Evolutionary conservation across 2,888 invertebrate species (phyloP).

Genomic region (Tubulanus polymorphus): DNA sequence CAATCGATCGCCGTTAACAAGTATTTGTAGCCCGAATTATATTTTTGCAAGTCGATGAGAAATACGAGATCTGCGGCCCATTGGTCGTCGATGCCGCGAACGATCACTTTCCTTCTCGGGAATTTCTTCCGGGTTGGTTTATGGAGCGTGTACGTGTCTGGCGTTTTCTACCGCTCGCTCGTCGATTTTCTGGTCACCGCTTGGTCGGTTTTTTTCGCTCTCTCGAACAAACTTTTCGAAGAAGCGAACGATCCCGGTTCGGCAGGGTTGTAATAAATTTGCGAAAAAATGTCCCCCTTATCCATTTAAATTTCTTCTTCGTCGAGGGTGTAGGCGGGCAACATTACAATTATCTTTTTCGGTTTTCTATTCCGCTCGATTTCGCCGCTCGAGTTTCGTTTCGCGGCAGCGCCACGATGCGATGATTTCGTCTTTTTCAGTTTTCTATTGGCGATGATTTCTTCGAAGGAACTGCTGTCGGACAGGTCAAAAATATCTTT

Average conservation of each 20-base stretch:
- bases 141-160: not conserved
- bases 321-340: no score
- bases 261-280: not conserved
- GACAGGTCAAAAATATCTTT: not conserved
- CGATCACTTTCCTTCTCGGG: not conserved
- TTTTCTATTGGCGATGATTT: not conserved
- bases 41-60: not conserved
- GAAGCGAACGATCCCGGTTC: not conserved
- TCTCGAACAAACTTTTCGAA: not conserved
- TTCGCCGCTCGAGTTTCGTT: no score
- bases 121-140: not conserved
- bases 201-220: not conserved
- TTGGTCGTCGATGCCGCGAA: constrained; percentile 1
- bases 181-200: not conserved
- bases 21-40: not conserved
- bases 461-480: not conserved
- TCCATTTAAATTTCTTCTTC: no score
- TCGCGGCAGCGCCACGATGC: no score
- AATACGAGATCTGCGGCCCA: not conserved
- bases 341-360: no score
- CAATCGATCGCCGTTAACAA: not conserved
- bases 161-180: not conserved
- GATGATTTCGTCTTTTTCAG: no score
- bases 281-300: not conserved
- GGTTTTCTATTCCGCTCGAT: no score